Evolutionary conservation across 2,797 vertebrate genomes (phyloP), one percentile per base, ranked within the genome.

Genomic region (Urocyon cinereoargenteus): DNA sequence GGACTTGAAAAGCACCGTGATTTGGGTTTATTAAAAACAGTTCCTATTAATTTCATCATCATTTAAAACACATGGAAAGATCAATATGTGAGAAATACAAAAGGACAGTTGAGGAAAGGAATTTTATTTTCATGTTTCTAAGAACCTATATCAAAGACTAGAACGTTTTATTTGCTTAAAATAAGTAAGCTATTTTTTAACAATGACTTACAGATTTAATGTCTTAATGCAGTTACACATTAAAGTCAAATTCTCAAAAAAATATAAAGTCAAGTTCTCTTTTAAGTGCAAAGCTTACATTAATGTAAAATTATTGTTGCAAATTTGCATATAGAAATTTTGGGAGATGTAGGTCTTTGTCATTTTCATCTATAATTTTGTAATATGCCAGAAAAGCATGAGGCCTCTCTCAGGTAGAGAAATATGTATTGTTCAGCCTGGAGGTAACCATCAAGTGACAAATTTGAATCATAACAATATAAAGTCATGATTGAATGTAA

Each of bases 111-210:
- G 91, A 97, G 95, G 94, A 97, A 97, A 97, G 89, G 75, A 98
- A 97, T 98, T 97, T 96, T 97, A 97, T 98, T 98, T 98, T 97
- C 91, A 97, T 98, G 94, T 97, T 98, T 97, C 51, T 96, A 91
- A 97, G 95, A 96, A 81, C 91, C 96, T 92, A 82, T 97, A 97
- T 98, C 98, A 98, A 98, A 98, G 96, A 97, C 96, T 97, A 87
- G 91, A 96, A 97, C 77, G 34, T 98, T 98, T 97, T 90, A 91
- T 97, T 98, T 98, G 87, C 95, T 97, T 96, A 96, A 97, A 98
- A 93, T 96, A 96, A 97, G 90, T 90, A 73, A 98, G 92, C 90
- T 98, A 53, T 93, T 97, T 97, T 97, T 97, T 94, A 98, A 97
- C 96, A 98, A 97, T 97, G 92, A 96, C 92, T 97, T 98, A 96